phyloP scores from a whole-genome alignment of 1,140 invertebrate genomes.

The Zaprionus vittiger region DNA sequence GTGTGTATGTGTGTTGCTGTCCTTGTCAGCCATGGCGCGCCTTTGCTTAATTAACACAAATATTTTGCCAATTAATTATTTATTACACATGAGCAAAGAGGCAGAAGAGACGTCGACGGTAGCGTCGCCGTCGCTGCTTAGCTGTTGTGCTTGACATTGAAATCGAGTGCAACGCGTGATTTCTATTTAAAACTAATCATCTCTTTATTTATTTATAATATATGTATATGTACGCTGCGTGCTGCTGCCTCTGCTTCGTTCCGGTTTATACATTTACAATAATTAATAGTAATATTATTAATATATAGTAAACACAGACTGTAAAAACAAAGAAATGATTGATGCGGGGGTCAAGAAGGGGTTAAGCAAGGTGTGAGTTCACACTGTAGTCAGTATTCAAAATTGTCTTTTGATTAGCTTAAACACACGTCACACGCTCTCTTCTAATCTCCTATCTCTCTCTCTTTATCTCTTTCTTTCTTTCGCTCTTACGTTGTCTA shows the following conservation, averaged over 20 bases:
- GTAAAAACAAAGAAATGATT: constrained; percentile 31
- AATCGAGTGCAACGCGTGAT: constrained; percentile 1
- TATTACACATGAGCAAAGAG: constrained; percentile 39
- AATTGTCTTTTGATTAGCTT: constrained; percentile 43
- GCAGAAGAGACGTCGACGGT: neutral
- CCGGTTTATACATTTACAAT: constrained; percentile 43
- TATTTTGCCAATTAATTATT: constrained; percentile 68
- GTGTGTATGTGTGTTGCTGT: constrained; percentile 12
- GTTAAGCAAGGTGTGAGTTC: neutral
- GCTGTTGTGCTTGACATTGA: constrained; percentile 13
- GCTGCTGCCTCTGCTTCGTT: constrained; percentile 12
- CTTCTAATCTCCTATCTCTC: neutral
- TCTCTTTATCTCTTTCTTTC: neutral
- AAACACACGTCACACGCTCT: constrained; percentile 27
- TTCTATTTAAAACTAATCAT: constrained; percentile 74
- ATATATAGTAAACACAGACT: constrained; percentile 29
- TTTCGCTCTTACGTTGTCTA: constrained; percentile 38
- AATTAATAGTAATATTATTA: constrained; percentile 25
- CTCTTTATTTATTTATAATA: constrained; percentile 68
- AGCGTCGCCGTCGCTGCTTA: neutral
- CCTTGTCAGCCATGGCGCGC: constrained; percentile 58
- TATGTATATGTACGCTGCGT: constrained; percentile 42
- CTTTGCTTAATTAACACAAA: constrained; percentile 65
- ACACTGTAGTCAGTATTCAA: constrained; percentile 16
- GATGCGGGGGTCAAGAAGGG: neutral